These are phyloP conservation scores for Arizona elegans DNA, from an alignment of 2,113 vertebrate genomes.

Conservation along the genomic window DNA sequence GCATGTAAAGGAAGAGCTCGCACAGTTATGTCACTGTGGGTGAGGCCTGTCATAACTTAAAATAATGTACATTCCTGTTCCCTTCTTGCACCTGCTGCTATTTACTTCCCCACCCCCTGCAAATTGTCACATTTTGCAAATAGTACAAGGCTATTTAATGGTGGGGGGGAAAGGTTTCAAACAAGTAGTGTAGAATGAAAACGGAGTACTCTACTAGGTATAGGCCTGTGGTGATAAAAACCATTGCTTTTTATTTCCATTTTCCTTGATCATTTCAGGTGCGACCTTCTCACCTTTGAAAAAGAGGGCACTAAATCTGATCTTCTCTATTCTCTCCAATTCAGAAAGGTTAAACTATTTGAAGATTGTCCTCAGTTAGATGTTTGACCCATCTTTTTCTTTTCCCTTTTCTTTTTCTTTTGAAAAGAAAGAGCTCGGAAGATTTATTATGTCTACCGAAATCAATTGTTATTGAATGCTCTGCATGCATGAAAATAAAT, in stretches of 20 bases:
- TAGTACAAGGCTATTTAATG: slow-evolving; percentile 15
- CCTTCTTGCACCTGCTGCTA: slow-evolving; percentile 10
- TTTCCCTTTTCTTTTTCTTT: slow-evolving; percentile 3
- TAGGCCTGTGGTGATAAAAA: slow-evolving; percentile 50
- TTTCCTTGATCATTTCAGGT: slow-evolving; percentile 61
- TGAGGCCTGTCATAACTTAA: not conserved
- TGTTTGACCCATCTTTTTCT: slow-evolving; percentile 1
- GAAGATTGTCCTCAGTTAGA: slow-evolving; percentile 61
- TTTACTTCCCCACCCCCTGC: slow-evolving; percentile 23
- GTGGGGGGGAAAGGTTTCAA: slow-evolving; percentile 26
- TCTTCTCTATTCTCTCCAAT: slow-evolving; percentile 64
- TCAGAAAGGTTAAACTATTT: slow-evolving; percentile 58
- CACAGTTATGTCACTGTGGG: not conserved
- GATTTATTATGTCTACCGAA: slow-evolving; percentile 7
- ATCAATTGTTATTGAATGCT: not conserved
- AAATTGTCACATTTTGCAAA: slow-evolving; percentile 26
- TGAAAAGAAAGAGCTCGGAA: slow-evolving; percentile 9
- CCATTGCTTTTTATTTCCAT: slow-evolving; percentile 42
- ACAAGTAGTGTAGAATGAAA: slow-evolving; percentile 57
- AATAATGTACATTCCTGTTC: slow-evolving; percentile 30
- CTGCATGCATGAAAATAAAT: not conserved
- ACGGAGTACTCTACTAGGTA: slow-evolving; percentile 63
- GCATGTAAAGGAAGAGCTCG: not conserved
- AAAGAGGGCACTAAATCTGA: slow-evolving; percentile 54
- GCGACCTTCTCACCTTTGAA: slow-evolving; percentile 62